A percentile compares a stretch with the other conserved stretches of the same genome.
phyloP scores from a whole-genome alignment of 1,140 invertebrate genomes.

The Sitobion miscanthi region DNA sequence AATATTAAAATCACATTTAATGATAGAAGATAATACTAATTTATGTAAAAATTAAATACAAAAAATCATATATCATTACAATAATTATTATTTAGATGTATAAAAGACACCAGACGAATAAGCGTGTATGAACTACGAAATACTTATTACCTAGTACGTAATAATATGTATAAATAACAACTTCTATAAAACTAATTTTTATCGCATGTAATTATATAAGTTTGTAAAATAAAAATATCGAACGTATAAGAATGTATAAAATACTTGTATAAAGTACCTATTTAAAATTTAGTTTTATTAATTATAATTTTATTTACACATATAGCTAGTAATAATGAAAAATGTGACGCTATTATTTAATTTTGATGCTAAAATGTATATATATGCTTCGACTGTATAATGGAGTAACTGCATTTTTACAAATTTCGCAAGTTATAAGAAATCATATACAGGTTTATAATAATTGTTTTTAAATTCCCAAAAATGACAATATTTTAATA shows the following conservation, averaged over 20 bases:
- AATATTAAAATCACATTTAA: neutral
- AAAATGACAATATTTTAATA: neutral
- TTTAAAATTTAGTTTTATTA: neutral
- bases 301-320: neutral
- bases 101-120: neutral
- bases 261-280: neutral
- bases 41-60: neutral
- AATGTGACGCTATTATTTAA: neutral
- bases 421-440: neutral
- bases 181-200: neutral
- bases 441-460: neutral
- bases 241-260: neutral
- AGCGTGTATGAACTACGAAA: neutral
- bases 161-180: neutral
- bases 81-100: neutral
- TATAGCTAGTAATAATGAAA: too few relatives aligned
- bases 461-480: neutral
- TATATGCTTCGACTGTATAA: neutral
- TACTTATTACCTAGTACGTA: neutral
- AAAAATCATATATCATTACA: neutral
- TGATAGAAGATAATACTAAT: neutral
- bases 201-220: neutral
- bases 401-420: neutral
- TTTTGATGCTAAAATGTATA: neutral
- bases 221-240: neutral